A percentile compares a stretch with the other conserved stretches of the same genome.
Evolutionary conservation across 1,140 invertebrate genomes (phyloP).

Genomic region (Scaptomyza hsui): DNA sequence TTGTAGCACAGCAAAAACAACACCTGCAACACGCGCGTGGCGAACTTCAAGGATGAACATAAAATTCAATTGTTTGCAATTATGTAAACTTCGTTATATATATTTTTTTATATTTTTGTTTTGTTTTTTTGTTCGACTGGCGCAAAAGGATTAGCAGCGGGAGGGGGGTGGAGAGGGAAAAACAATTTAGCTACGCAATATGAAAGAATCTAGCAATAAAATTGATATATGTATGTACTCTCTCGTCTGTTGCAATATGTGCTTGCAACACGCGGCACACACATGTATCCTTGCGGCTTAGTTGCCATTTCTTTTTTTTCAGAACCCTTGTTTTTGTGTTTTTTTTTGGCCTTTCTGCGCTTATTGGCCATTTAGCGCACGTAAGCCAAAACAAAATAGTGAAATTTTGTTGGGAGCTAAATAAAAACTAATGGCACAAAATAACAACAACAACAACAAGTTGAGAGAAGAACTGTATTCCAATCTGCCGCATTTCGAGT

Average conservation of each 20-base stretch:
- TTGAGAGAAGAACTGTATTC: conserved; percentile 6
- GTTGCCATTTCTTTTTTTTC: conserved; percentile 52
- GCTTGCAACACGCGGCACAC: conserved; percentile 38
- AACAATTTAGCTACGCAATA: conserved; percentile 74
- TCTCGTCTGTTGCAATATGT: conserved; percentile 60
- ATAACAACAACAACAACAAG: conserved; percentile 33
- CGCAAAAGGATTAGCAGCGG: conserved; percentile 53
- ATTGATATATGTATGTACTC: conserved; percentile 82
- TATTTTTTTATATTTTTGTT: conserved; percentile 9
- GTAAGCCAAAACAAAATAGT: conserved; percentile 68
- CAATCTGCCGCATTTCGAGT: conserved; percentile 59
- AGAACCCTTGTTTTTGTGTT: conserved; percentile 4
- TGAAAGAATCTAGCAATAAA: conserved; percentile 70
- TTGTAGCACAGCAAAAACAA: neutral
- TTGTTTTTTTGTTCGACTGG: conserved; percentile 7
- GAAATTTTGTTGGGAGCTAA: conserved; percentile 48
- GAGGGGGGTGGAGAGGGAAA: conserved; percentile 5
- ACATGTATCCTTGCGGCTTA: conserved; percentile 61
- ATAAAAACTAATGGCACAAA: conserved; percentile 75
- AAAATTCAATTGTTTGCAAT: conserved; percentile 70
- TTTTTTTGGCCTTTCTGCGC: conserved; percentile 36
- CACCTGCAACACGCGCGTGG: conserved; percentile 39
- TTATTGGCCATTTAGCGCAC: conserved; percentile 81
- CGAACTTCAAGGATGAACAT: conserved; percentile 44
- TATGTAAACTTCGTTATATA: conserved; percentile 50